Conservation (phyloP, 2,113 vertebrate genomes). For the Machaerirhynchus nigripectus region DNA sequence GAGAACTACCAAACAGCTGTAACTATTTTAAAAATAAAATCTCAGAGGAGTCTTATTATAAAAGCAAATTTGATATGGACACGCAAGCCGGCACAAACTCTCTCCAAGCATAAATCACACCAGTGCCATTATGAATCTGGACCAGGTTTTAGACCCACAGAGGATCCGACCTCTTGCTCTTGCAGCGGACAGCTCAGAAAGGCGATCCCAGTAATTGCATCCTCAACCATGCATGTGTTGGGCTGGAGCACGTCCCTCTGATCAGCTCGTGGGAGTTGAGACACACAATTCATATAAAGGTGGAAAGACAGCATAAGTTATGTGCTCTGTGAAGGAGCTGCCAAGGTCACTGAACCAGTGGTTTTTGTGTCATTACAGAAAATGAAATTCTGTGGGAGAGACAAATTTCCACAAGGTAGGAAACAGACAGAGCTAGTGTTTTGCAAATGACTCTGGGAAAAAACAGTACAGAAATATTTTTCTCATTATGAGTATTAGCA, state of each 20-base stretch:
- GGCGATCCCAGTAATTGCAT: not conserved
- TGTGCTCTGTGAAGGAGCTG: not conserved
- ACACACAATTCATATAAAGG: not conserved
- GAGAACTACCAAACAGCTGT: not conserved
- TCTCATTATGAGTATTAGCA: constrained; percentile 18
- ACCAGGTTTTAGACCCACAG: not conserved
- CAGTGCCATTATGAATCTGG: not conserved
- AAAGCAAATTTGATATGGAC: not conserved
- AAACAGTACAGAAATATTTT: constrained; percentile 8
- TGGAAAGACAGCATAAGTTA: not conserved
- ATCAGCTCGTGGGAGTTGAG: not conserved
- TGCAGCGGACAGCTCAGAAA: not conserved
- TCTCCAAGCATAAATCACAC: constrained; percentile 4
- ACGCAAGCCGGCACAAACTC: not conserved
- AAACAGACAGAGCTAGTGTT: not conserved
- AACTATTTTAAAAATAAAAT: not conserved
- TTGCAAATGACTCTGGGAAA: not conserved
- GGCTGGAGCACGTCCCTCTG: not conserved
- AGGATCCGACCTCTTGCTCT: not conserved
- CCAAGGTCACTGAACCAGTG: constrained; percentile 18
- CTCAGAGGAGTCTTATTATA: not conserved
- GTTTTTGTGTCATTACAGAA: not conserved
- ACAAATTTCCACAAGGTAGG: constrained; percentile 36
- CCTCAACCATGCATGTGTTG: not conserved
- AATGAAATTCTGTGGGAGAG: constrained; percentile 46